Evolutionary conservation across 1,140 invertebrate species (phyloP), one percentile per base, ranked within the genome.

Genomic region (Bombus waltoni): DNA sequence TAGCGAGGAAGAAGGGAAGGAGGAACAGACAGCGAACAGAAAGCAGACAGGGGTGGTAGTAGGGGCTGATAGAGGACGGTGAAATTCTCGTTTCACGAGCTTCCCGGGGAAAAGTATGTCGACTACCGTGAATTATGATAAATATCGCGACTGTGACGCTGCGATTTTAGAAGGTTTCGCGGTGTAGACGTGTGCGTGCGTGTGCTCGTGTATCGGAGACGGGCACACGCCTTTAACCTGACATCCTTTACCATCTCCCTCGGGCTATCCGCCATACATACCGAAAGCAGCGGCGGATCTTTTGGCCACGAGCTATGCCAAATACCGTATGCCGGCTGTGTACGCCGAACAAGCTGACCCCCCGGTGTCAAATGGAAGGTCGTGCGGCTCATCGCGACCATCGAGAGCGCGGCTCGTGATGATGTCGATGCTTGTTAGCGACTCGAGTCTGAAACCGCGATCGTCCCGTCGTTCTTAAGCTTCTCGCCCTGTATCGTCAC

Each of bases 121-220:
- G 91, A 85, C 87, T 90, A 85, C 68, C 80, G 87, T 92, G 91
- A 93, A 93, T 93, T 93, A 93, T 93, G 92, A 93, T 93, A 93
- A 93, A 93, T 91, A 87, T 90, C 84, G 83, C 80, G 86, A 87
- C 82, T 92, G 83, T 88, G 91, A 91, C 78, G 78, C 65, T 80
- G 90, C 89, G 89, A 91, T 90, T 90, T 90, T 79, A 70, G 35
- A 74, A 25, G 87, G 57, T 10, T 35, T 9, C 32, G 22, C 18
- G 9, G 75, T 53, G 15, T 22, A 18, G 18, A 53, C 47, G 18
- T 2, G 57, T 35, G 15, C 10, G n/a, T 35, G 15, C 10, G 18
- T 22, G 74, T 35, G 38, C n/a, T 18, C 35, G 22, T 38, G 25
- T 38, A 10, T 11, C 68, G 18, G 40, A 32, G 42, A 47, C 18